Evolutionary conservation across 1,140 invertebrate species (phyloP), one percentile per base, ranked within the genome.

Genomic region (Lordiphosa mommai): DNA sequence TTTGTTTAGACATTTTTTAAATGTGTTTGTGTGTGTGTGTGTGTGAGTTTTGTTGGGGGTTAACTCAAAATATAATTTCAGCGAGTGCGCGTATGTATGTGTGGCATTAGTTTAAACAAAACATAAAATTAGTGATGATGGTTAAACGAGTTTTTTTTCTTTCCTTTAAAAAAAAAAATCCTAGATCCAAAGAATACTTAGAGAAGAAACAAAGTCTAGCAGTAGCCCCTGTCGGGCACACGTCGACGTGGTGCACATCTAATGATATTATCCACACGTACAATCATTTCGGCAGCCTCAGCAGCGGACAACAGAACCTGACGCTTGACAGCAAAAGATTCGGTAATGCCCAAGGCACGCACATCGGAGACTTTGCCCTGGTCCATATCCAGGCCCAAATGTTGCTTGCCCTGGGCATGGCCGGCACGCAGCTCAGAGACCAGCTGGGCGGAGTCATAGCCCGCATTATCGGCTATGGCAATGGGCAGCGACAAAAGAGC

Each of bases 201-300:
- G 49, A 46, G 34, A 38, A 30, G 16, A 58, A 66, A 60, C 49
- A 20, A 4, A 48, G 71, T 56, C 92, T 95, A 97, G 90, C 96
- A 98, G 47, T 93, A 94, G 71, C 96, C 93, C 76, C 95, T 92
- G 89, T 99, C 98, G 55, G 94, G 93, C 0, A 93, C 93, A 43
- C 99, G 93, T 82, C 94, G 94, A 57, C 99, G 93, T 1, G 99
- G 99, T 23, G 98, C 98, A 30, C 97, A 93, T 88, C 95, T 97
- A 16, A 99, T 94, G 58, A 99, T 99, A 89, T 98, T 94, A 89
- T 99, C 99, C 1, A 99, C 98, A 36, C 99, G 93, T 5, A 99
- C 90, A 85, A 99, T 99, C 96, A 99, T 98, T 91, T 99, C 99
- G 0, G 98, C 98, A 2, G 98, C 98, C 91, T 99, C 99, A 0